Evolutionary conservation across 53 echinoderm and acorn worm species (phyloP), one percentile per base, ranked within the genome.

Genomic region (Paracentrotus lividus): DNA sequence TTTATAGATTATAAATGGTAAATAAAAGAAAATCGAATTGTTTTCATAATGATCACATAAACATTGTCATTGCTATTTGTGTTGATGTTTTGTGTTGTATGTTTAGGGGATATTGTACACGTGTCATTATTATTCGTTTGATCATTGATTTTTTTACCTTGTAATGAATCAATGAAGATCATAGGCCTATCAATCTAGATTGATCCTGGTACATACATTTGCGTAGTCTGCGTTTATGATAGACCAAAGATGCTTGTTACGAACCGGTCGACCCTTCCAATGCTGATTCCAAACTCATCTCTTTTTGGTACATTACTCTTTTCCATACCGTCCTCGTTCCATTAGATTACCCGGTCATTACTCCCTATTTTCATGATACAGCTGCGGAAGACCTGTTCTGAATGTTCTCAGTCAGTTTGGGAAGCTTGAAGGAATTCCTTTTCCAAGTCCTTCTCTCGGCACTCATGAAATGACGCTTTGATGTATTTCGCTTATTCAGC

Each of bases 321-420:
- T 88, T 27, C 96, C 97, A 53, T 95, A 96, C 49, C 97, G 75
- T 3, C 97, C 97, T 43, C 97, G 94, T 86, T 99, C 97, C 99
- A 97, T 97, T 67, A 99, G 77, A 88, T n/a, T 97, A 99, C 16
- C 99, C 99, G 0, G 90, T 91, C 92, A n/a, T 99, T 99, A 54
- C 75, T 43, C 14, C 99, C 99, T 15, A 91, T 49, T 53, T 92
- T 77, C 4, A 97, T 49, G 92, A n/a, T n/a, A 96, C 97, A 20
- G 85, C 94, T 45, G n/a, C n/a, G 97, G 97, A 1, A 56, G 20
- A 51, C 20, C 23, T 21, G 34, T 88, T 1, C n/a, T 57, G 34
- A 40, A 36, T 23, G 68, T 77, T 90, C 21, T 85, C 93, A 1
- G 92, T 85, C 23, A 85, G 66, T 0, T 36, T 38, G 5, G 40